Percentiles rank a stretch among this genome's conserved stretches.
phyloP scores from a whole-genome alignment of 2,797 vertebrate genomes.

The Clangula hyemalis region DNA sequence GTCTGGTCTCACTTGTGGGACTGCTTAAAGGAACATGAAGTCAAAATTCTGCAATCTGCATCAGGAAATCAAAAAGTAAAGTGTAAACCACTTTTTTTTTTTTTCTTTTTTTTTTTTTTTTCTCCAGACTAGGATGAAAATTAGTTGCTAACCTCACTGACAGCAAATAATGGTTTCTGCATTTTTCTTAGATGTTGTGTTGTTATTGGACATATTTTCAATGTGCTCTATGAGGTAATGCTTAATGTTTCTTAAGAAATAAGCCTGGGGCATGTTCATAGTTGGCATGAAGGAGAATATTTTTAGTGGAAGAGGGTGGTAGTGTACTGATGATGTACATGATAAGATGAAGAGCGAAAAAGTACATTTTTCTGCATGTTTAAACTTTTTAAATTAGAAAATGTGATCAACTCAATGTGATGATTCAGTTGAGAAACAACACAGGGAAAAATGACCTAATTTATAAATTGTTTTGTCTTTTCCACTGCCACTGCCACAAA shows the following conservation, averaged over 20 bases:
- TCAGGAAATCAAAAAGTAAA: constrained; percentile 37
- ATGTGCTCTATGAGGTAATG: constrained; percentile 67
- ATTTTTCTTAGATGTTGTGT: constrained; percentile 69
- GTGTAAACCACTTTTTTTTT: not conserved
- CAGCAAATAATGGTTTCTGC: constrained; percentile 62
- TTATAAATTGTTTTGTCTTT: constrained; percentile 49
- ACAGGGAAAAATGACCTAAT: constrained; percentile 23
- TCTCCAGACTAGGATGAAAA: not conserved
- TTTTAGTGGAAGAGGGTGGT: constrained; percentile 63
- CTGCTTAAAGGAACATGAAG: constrained; percentile 26
- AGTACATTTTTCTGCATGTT: constrained; percentile 61
- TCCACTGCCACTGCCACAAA: not conserved
- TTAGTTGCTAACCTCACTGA: constrained; percentile 56
- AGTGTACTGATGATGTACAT: constrained; percentile 53
- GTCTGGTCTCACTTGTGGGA: constrained; percentile 13
- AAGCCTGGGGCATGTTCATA: constrained; percentile 55
- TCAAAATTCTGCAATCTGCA: constrained; percentile 44
- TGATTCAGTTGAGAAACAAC: constrained; percentile 72
- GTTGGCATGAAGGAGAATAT: constrained; percentile 46
- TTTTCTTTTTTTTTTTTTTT: not conserved
- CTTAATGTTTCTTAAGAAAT: constrained; percentile 69
- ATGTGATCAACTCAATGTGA: constrained; percentile 57
- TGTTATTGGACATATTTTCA: constrained; percentile 72
- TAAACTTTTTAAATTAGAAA: constrained; percentile 70
- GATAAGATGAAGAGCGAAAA: constrained; percentile 72